These are phyloP conservation scores for Xenotilapia longispinis DNA, from an alignment of 2,113 vertebrate genomes.

Conservation along the genomic window DNA sequence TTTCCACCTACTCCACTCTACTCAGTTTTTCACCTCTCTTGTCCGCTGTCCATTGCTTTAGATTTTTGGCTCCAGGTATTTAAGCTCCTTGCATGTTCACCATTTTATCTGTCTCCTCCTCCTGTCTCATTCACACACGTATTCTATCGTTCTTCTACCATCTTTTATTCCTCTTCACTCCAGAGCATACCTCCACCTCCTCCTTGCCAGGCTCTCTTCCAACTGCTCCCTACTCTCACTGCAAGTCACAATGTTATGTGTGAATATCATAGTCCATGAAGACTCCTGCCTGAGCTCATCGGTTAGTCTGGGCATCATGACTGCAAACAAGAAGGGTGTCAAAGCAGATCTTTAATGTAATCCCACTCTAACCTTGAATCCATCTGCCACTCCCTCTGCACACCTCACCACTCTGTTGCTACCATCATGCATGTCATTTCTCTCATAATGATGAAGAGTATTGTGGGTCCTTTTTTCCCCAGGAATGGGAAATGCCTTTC, in stretches of 20 bases:
- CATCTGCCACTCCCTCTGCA: not conserved
- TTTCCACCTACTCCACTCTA: not conserved
- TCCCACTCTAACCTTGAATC: not conserved
- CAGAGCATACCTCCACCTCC: not conserved
- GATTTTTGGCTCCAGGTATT: not conserved
- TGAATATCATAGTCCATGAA: not conserved
- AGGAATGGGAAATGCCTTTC: not conserved
- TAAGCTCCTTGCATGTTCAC: not conserved
- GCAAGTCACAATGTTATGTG: not conserved
- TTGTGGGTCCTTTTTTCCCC: not conserved
- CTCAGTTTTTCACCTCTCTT: not conserved
- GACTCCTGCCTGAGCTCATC: not conserved
- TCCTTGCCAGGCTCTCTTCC: not conserved
- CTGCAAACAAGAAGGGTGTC: not conserved
- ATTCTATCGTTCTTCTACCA: too few species aligned
- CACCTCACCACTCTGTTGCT: not conserved
- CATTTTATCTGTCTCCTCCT: not conserved
- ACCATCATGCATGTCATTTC: not conserved
- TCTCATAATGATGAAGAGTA: not conserved
- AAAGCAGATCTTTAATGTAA: not conserved
- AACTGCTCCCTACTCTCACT: not conserved
- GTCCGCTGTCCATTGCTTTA: not conserved
- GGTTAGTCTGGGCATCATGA: not conserved
- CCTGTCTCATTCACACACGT: too few species aligned
- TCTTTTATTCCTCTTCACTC: not conserved